phyloP scores from a whole-genome alignment of 2,113 vertebrate species.

The Myanophis thanlyinensis region DNA sequence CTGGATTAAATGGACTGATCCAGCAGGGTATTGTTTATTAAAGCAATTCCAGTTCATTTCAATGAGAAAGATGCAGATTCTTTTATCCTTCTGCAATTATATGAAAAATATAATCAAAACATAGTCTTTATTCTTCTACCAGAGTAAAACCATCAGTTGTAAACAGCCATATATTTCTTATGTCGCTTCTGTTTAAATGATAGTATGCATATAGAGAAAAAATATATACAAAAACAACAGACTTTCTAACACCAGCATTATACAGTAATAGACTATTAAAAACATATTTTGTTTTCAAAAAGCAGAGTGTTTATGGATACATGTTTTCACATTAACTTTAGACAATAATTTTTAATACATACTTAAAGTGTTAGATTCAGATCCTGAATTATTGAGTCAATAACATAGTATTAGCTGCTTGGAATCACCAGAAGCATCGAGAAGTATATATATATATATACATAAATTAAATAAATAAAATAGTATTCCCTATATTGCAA shows the following conservation, averaged over 20 bases:
- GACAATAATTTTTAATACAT: background rate
- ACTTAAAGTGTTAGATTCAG: background rate
- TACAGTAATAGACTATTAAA: background rate
- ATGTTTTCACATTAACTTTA: background rate
- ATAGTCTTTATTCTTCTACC: background rate
- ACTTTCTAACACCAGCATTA: background rate
- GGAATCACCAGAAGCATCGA: background rate
- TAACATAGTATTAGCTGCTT: background rate
- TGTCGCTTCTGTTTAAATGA: background rate
- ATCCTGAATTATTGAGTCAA: background rate
- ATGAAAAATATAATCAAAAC: background rate
- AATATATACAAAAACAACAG: background rate
- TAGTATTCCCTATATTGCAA: background rate
- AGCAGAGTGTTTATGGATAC: background rate
- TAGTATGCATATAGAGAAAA: background rate
- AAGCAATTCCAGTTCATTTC: background rate
- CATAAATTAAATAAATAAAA: background rate
- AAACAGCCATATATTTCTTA: background rate
- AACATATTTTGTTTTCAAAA: background rate
- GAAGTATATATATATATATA: background rate
- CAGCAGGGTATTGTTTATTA: background rate
- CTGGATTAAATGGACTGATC: background rate
- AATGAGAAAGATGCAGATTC: background rate
- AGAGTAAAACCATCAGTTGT: background rate
- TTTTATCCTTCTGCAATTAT: background rate